A percentile compares a stretch with the other conserved stretches of the same genome.
These are phyloP conservation scores for Oreohelix idahoensis DNA, from an alignment of 1,140 invertebrate species.

Conservation along the genomic window DNA sequence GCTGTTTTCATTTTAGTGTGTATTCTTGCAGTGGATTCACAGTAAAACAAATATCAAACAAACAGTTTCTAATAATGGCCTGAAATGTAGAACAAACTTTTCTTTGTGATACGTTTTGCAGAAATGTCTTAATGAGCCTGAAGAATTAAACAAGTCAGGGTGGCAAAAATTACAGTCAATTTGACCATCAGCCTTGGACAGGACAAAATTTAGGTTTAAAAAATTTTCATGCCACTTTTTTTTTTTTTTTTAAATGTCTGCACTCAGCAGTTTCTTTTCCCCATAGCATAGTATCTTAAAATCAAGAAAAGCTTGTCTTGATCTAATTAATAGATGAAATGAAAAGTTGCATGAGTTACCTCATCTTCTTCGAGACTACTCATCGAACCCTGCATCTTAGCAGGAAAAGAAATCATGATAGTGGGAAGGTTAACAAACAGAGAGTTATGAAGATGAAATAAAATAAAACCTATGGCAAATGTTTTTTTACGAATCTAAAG, in stretches of 20 bases:
- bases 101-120: neutral
- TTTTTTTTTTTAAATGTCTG: too few species aligned
- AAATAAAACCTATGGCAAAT: neutral
- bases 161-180: neutral
- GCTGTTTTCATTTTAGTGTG: neutral
- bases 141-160: neutral
- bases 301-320: slow-evolving; percentile 21
- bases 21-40: neutral
- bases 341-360: slow-evolving; percentile 34
- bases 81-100: slow-evolving; percentile 3
- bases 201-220: too few species aligned
- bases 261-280: too few species aligned
- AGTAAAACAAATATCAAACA: slow-evolving; percentile 18
- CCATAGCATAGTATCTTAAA: too few species aligned
- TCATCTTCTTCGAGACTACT: slow-evolving; percentile 44
- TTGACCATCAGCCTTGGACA: neutral
- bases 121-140: neutral
- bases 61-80: neutral
- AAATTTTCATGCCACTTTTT: too few species aligned
- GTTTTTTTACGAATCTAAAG: too few species aligned
- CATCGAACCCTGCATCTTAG: slow-evolving; percentile 39
- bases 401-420: slow-evolving; percentile 17
- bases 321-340: slow-evolving; percentile 10
- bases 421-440: slow-evolving; percentile 14
- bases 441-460: slow-evolving; percentile 13